Base-by-base conservation (phyloP, 2,888 invertebrate species). In the Odontothrips loti region DNA sequence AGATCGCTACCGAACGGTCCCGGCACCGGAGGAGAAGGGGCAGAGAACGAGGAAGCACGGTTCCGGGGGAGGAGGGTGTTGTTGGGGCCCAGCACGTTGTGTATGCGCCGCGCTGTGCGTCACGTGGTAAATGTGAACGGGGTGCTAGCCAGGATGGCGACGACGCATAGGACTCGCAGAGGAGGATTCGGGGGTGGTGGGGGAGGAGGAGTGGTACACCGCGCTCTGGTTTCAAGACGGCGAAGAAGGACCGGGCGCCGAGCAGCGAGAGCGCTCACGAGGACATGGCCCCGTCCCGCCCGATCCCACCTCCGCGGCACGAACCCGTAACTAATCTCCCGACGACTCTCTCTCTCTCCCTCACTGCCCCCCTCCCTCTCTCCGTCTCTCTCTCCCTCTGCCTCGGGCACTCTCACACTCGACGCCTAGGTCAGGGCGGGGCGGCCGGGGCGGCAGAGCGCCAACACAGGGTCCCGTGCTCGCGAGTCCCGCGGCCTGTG, bases 171-270 rank as follows among this genome's bases (percentile, higher is more conserved):
- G n/a, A n/a, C n/a, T n/a, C n/a, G n/a, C n/a, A n/a, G n/a, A n/a
- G n/a, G n/a, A n/a, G n/a, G n/a, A n/a, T n/a, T n/a, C n/a, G n/a
- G n/a, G n/a, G n/a, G n/a, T n/a, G n/a, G n/a, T n/a, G n/a, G n/a
- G n/a, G n/a, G n/a, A n/a, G n/a, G n/a, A n/a, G n/a, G n/a, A n/a
- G n/a, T n/a, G n/a, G n/a, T n/a, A 6, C 34, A 27, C 68, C 8
- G 68, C 27, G 68, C 68, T 75, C 68, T 75, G 68, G 68, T 75
- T 75, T 75, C 68, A 75, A 75, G 68, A 75, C 27, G 68, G 68
- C 68, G 34, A 43, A 43, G 34, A 43, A 43, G 34, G 34, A 2
- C 34, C 34, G 34, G 34, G 34, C 34, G 34, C 34, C 34, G 68
- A 11, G n/a, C n/a, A n/a, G n/a, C 68, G 68, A 9, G 68, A n/a